Conservation (phyloP, 2,113 vertebrate genomes). For the Barbus barbus region DNA sequence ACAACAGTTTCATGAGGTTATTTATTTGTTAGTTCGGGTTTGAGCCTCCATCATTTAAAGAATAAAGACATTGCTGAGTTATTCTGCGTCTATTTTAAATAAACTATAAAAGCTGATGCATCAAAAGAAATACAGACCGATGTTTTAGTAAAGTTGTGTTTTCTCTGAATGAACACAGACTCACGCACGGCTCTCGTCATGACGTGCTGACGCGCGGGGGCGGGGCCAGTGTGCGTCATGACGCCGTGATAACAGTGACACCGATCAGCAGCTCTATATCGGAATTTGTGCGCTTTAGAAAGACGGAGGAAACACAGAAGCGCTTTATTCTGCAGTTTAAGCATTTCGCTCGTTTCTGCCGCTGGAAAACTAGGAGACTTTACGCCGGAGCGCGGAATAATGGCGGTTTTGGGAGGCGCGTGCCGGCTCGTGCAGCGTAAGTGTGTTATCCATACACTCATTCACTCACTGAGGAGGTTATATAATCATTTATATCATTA, state of each 20-base stretch:
- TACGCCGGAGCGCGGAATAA: slow-evolving; percentile 19
- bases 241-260: slow-evolving; percentile 6
- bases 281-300: background rate
- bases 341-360: background rate
- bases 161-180: background rate
- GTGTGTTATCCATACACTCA: slow-evolving; percentile 49
- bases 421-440: slow-evolving; percentile 69
- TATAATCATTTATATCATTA: background rate
- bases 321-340: background rate
- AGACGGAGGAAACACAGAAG: too few species aligned
- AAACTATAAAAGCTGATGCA: too few species aligned
- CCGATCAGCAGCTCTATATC: background rate
- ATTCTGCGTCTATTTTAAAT: too few species aligned
- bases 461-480: background rate
- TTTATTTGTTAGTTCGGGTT: too few species aligned
- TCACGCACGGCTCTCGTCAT: background rate
- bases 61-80: too few species aligned
- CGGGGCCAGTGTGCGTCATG: background rate
- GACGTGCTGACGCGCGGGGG: background rate
- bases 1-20: too few species aligned
- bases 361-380: background rate
- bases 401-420: slow-evolving; percentile 68
- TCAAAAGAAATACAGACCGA: too few species aligned
- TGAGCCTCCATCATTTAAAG: too few species aligned
- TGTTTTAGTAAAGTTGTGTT: too few species aligned